Evolutionary conservation across 2,888 invertebrate genomes (phyloP).

Genomic region (Cryptus viduatorius): DNA sequence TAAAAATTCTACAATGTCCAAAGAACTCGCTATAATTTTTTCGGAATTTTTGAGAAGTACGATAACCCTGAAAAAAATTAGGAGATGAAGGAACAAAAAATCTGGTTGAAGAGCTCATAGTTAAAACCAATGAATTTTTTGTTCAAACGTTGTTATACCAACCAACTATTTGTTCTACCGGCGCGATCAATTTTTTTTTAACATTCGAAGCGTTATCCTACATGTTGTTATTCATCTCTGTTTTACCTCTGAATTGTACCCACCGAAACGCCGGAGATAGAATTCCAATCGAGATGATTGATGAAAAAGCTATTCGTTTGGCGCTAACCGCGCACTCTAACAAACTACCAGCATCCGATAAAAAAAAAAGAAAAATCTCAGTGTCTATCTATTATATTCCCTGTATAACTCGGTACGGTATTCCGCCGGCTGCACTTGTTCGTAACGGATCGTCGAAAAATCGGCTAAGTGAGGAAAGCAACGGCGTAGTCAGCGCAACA

Average conservation of each 20-base stretch:
- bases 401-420: background rate
- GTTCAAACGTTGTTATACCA: too few relatives aligned
- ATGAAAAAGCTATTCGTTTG: slow-evolving; percentile 21
- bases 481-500: slow-evolving; percentile 10
- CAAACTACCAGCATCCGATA: slow-evolving; percentile 8
- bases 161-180: too few relatives aligned
- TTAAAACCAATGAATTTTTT: too few relatives aligned
- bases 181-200: too few relatives aligned
- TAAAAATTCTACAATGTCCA: too few relatives aligned
- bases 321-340: slow-evolving; percentile 14
- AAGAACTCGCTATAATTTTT: too few relatives aligned
- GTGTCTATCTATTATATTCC: slow-evolving; percentile 13
- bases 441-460: slow-evolving; percentile 37
- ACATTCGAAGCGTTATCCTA: background rate
- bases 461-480: slow-evolving; percentile 43
- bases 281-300: slow-evolving; percentile 27
- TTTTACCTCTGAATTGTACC: background rate
- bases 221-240: background rate
- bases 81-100: too few relatives aligned
- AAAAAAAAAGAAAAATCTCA: slow-evolving; percentile 17
- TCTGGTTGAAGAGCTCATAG: too few relatives aligned
- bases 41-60: too few relatives aligned
- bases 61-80: too few relatives aligned
- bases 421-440: background rate
- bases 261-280: slow-evolving; percentile 4